These are phyloP conservation scores for Strongylocentrotus purpuratus DNA, from an alignment of 35 echinoderm and acorn worm species.

Conservation along the genomic window DNA sequence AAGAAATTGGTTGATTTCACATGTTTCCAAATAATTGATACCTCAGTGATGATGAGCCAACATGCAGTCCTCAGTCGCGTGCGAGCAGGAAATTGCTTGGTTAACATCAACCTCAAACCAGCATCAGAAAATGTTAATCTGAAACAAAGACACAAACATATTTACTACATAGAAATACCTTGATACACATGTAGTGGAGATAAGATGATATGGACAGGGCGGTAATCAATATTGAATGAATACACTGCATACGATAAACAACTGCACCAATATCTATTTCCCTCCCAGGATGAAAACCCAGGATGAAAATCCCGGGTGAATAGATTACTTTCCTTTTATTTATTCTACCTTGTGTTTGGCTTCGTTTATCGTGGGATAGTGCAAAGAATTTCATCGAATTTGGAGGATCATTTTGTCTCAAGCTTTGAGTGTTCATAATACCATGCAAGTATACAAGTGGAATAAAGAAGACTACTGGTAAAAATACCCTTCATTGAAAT, in stretches of 20 bases:
- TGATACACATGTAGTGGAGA: too few relatives aligned
- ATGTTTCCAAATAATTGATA: neutral
- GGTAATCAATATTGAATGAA: neutral
- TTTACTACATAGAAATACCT: too few relatives aligned
- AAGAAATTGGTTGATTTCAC: neutral
- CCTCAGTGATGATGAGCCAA: slow-evolving; percentile 97
- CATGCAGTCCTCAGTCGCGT: slow-evolving; percentile 98
- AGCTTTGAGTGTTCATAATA: too few relatives aligned
- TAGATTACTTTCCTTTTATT: too few relatives aligned
- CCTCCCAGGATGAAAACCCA: neutral
- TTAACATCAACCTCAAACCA: slow-evolving; percentile 90
- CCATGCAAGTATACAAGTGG: too few relatives aligned
- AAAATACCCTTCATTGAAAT: too few relatives aligned
- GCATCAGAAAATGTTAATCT: slow-evolving; percentile 99
- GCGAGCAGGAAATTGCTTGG: slow-evolving; percentile 95
- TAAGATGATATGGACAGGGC: neutral
- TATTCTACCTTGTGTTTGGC: too few relatives aligned
- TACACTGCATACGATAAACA: neutral
- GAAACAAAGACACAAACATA: neutral
- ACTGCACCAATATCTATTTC: neutral
- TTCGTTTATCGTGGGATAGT: too few relatives aligned
- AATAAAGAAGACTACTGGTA: too few relatives aligned
- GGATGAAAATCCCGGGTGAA: too few relatives aligned
- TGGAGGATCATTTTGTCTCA: too few relatives aligned
- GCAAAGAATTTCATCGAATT: too few relatives aligned